These are phyloP conservation scores for Norana najaformis DNA, from an alignment of 2,888 invertebrate genomes.

Conservation along the genomic window DNA sequence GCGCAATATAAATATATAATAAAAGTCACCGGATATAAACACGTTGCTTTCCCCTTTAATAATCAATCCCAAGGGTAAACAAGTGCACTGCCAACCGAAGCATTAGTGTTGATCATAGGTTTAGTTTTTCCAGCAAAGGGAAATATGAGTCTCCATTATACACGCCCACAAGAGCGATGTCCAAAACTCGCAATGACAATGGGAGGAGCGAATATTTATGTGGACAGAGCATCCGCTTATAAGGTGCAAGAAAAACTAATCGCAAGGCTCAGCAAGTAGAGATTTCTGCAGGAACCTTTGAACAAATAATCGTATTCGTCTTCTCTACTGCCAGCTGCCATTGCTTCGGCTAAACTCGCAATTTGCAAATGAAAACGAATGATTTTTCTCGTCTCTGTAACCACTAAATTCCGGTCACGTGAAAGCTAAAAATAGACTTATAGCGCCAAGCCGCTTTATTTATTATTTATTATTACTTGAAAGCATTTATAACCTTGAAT, in stretches of 20 bases:
- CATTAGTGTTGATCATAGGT: neutral
- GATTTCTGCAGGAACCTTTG: slow-evolving; percentile 29
- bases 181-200: neutral
- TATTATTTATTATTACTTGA: no score
- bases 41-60: neutral
- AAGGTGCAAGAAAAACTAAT: slow-evolving; percentile 53
- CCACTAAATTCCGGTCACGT: slow-evolving; percentile 19
- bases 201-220: neutral
- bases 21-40: neutral
- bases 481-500: no score
- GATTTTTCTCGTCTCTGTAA: neutral
- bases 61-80: neutral
- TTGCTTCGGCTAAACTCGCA: neutral
- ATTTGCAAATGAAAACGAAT: neutral
- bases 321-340: slow-evolving; percentile 32
- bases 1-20: neutral
- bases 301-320: slow-evolving; percentile 35
- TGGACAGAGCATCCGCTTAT: neutral
- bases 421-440: neutral
- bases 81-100: neutral
- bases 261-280: neutral
- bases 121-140: neutral
- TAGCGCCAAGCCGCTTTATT: neutral
- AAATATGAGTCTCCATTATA: neutral
- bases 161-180: neutral